A percentile compares a stretch with the other conserved stretches of the same genome.
These are phyloP conservation scores for Nephrotoma guestfalica DNA, from an alignment of 2,888 invertebrate genomes.

Conservation along the genomic window DNA sequence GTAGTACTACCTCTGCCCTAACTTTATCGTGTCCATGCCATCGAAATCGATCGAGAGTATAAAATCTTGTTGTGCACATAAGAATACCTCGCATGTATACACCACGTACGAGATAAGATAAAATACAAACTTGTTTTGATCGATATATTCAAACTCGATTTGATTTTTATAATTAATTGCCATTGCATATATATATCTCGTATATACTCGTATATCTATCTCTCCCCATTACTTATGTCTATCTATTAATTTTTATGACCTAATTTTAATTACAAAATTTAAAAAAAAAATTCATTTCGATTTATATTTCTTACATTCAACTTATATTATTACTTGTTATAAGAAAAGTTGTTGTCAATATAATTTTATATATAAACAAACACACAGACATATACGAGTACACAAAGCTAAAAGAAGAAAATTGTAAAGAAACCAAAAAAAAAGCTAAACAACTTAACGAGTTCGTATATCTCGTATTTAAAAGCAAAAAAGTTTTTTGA, in stretches of 20 bases:
- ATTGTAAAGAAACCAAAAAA: neutral
- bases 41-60: neutral
- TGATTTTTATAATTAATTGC: neutral
- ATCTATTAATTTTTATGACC: neutral
- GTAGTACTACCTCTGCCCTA: neutral
- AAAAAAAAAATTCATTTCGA: neutral
- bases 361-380: neutral
- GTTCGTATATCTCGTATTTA: neutral
- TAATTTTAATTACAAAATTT: neutral
- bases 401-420: neutral
- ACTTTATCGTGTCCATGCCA: neutral
- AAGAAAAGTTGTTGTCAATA: neutral
- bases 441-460: neutral
- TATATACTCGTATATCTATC: neutral
- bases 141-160: neutral
- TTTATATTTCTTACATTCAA: neutral
- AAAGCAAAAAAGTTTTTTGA: neutral
- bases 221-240: neutral
- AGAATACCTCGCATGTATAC: no score
- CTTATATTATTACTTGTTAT: neutral
- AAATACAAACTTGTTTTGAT: neutral
- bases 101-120: neutral
- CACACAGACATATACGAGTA: neutral
- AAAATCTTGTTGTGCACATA: no score
- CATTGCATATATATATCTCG: neutral